Base-by-base conservation (phyloP, 2,888 invertebrate genomes). In the Drosophila mayaguana region DNA sequence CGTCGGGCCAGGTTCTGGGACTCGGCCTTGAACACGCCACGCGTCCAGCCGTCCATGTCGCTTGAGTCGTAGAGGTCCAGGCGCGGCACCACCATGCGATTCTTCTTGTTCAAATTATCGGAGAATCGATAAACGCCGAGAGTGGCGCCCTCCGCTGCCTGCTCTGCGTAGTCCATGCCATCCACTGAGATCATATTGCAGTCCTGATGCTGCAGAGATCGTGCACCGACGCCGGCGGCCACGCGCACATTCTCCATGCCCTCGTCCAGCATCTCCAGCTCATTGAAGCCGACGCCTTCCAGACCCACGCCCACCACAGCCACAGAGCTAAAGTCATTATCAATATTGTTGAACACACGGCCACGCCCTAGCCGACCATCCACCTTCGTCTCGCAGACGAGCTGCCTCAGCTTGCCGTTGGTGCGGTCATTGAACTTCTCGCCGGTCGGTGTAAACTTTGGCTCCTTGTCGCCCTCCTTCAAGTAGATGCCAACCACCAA, bases 1-100 rank as follows among this genome's bases (percentile, higher is more conserved):
- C 94, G 93, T 16, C 96, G 93, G 0, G 96, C 96, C 85, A 96
- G 93, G 91, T 96, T 96, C 91, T 97, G 96, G 0, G 95, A 95
- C 70, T 96, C 94, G 0, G 96, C 96, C 89, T 96, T 94, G 65
- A 95, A 94, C 7, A 94, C 90, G 7, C 97, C 97, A 36, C 94
- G 92, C 22, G 94, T 93, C 95, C 96, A 96, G 20, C 93, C 92
- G 71, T 94, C 94, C 11, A 92, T 88, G 71, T 94, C 94, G 1
- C 92, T 84, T 7, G 94, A 94, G 64, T 94, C 94, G 65, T 92
- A 94, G 3, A 94, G 76, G 42, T 94, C 94, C 20, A 94, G 74
- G 22, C 92, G 92, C 0, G 94, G 94, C 2, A 93, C 84, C 0
- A 40, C 0, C 4, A 89, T 91, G 78, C 93, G 93, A 42, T 94